phyloP scores from a whole-genome alignment of 2,797 vertebrate genomes.

The Neopelma chrysocephalum region DNA sequence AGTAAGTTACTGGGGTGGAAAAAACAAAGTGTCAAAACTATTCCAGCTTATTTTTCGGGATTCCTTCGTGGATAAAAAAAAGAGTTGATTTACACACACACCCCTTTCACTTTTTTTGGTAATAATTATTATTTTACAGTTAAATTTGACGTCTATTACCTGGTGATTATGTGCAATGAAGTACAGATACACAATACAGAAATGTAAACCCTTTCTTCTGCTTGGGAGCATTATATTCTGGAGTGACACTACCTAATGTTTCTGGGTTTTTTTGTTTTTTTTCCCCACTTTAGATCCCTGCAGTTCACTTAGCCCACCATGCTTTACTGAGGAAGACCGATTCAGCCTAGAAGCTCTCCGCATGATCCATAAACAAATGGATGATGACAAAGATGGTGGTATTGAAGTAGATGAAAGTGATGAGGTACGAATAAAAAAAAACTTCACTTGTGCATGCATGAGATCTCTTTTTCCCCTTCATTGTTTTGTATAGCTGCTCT shows the following conservation, averaged over 20 bases:
- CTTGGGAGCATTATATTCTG: not conserved
- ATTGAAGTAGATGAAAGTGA: conserved; percentile 98
- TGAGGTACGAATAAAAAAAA: conserved; percentile 83
- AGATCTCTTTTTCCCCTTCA: not conserved
- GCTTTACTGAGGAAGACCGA: conserved; percentile 91
- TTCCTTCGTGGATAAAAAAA: not conserved
- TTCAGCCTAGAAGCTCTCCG: conserved; percentile 94
- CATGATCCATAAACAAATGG: conserved; percentile 97
- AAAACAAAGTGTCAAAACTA: not conserved
- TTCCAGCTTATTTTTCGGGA: not conserved
- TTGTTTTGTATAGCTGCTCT: not conserved
- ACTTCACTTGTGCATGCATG: not conserved
- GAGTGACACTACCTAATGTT: conserved; percentile 23
- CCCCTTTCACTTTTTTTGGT: not conserved
- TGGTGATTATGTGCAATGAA: not conserved
- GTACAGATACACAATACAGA: not conserved
- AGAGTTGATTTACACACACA: not conserved
- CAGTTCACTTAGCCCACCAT: conserved; percentile 87
- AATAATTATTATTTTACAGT: not conserved
- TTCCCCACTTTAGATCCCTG: conserved; percentile 83
- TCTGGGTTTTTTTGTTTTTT: not conserved
- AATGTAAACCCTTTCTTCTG: not conserved
- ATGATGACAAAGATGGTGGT: conserved; percentile 97
- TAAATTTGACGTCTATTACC: not conserved
- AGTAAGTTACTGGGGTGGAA: not conserved